These are phyloP conservation scores for Anas georgica DNA, from an alignment of 2,797 vertebrate species.

Conservation along the genomic window DNA sequence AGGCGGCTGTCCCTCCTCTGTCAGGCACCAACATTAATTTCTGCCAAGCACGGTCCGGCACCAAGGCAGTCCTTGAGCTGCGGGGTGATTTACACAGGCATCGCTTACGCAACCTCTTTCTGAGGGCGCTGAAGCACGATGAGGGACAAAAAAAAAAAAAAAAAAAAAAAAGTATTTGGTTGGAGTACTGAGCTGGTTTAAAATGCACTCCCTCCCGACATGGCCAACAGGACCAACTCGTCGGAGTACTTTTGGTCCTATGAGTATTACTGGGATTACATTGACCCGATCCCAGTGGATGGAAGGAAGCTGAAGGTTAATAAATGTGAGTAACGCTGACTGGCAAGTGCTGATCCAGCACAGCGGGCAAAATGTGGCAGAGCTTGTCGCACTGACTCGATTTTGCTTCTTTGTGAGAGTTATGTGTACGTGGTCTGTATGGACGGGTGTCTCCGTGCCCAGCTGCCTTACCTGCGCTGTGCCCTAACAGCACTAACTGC, in stretches of 20 bases:
- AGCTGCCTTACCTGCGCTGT: not conserved
- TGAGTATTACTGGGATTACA: constrained; percentile 91
- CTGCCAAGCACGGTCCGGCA: not conserved
- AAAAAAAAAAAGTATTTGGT: not conserved
- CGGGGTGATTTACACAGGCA: not conserved
- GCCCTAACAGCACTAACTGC: not conserved
- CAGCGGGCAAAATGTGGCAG: not conserved
- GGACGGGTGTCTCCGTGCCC: not conserved
- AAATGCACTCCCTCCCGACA: constrained; percentile 20
- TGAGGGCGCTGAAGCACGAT: not conserved
- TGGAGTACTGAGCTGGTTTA: constrained; percentile 17
- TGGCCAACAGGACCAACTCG: constrained; percentile 76
- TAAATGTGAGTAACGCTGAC: constrained; percentile 85
- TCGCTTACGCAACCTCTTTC: constrained; percentile 13
- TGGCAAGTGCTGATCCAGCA: not conserved
- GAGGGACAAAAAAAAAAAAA: not conserved
- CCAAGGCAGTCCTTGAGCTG: constrained; percentile 57
- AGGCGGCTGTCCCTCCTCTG: not conserved
- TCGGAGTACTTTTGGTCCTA: constrained; percentile 74
- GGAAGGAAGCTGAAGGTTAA: constrained; percentile 86
- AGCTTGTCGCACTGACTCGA: not conserved
- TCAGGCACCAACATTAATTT: not conserved
- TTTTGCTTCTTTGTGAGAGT: not conserved
- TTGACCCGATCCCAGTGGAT: constrained; percentile 88
- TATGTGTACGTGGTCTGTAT: not conserved